These are phyloP conservation scores for Hylaeus volcanicus DNA, from an alignment of 1,140 invertebrate species.

Conservation along the genomic window DNA sequence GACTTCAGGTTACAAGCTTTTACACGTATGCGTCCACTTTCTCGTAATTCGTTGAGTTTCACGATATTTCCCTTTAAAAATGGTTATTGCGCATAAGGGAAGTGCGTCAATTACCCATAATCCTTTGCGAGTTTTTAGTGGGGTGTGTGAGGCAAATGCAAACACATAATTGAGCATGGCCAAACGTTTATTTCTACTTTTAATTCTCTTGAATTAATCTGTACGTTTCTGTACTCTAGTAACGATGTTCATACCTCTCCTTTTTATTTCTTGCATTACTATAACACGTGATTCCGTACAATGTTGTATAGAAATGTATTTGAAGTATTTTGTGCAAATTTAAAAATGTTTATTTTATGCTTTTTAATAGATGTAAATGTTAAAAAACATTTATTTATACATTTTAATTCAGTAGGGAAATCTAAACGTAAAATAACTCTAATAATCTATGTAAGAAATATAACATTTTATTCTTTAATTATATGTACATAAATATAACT, in stretches of 20 bases:
- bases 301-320: too few species aligned
- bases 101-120: constrained; percentile 57
- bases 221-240: too few species aligned
- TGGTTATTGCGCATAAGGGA: constrained; percentile 62
- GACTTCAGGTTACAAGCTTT: not conserved
- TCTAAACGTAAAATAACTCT: too few species aligned
- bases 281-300: too few species aligned
- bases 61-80: not conserved
- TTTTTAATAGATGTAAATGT: too few species aligned
- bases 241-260: not conserved
- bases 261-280: not conserved
- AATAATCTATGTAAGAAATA: too few species aligned
- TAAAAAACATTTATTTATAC: too few species aligned
- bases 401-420: too few species aligned
- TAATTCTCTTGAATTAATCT: not conserved
- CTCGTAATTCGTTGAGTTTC: constrained; percentile 9
- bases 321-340: too few species aligned
- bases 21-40: not conserved
- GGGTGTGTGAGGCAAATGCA: constrained; percentile 40
- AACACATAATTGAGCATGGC: not conserved
- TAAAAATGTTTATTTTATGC: too few species aligned
- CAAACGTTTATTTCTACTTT: not conserved
- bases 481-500: too few species aligned
- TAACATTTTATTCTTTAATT: too few species aligned
- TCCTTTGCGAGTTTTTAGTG: constrained; percentile 1